Conservation (phyloP, 2,888 invertebrate genomes). For the Selenia dentaria region DNA sequence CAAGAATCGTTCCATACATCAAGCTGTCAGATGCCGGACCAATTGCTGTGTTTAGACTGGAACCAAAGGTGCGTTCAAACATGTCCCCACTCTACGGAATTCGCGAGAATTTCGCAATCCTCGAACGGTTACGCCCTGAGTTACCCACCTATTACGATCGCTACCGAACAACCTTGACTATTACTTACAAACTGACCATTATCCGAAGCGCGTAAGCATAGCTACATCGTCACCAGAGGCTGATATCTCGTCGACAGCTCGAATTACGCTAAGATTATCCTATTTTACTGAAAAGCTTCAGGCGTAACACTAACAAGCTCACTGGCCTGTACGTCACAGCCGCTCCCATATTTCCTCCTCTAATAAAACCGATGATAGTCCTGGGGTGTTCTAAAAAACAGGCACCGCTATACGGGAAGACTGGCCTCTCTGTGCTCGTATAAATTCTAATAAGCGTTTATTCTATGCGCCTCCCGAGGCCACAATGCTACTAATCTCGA, state of each 20-base stretch:
- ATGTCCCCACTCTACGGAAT: constrained; percentile 68
- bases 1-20: constrained; percentile 68
- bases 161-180: constrained; percentile 80
- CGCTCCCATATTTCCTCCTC: constrained; percentile 67
- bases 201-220: constrained; percentile 56
- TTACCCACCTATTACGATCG: constrained; percentile 75
- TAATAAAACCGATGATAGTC: constrained; percentile 72
- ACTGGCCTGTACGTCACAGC: constrained; percentile 53
- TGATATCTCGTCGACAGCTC: constrained; percentile 73
- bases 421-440: constrained; percentile 48
- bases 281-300: constrained; percentile 61
- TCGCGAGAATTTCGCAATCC: constrained; percentile 66
- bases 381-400: constrained; percentile 67
- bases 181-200: constrained; percentile 66
- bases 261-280: constrained; percentile 75
- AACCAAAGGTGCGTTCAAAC: constrained; percentile 60
- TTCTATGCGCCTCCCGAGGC: constrained; percentile 69
- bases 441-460: constrained; percentile 78
- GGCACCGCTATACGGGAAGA: constrained; percentile 48
- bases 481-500: constrained; percentile 75
- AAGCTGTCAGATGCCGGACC: constrained; percentile 74
- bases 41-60: constrained; percentile 67
- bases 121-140: constrained; percentile 66
- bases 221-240: constrained; percentile 68
- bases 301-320: constrained; percentile 64